These are phyloP conservation scores for Microdon myrmicae DNA, from an alignment of 2,888 invertebrate species.

Conservation along the genomic window DNA sequence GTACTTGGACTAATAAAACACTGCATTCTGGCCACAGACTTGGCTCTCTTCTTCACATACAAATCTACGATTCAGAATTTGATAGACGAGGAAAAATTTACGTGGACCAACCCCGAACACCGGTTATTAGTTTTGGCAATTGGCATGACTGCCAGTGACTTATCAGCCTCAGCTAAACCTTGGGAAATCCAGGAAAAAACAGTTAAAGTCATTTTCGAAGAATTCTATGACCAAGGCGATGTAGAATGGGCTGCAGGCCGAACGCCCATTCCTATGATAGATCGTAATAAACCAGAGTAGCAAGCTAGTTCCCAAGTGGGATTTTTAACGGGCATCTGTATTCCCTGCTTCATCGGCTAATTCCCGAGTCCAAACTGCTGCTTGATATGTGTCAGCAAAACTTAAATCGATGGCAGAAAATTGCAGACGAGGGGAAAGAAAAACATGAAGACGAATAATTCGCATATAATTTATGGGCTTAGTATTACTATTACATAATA, in stretches of 20 bases:
- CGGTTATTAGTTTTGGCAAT: constrained; percentile 78
- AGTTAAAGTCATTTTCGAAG: constrained; percentile 83
- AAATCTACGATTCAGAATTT: constrained; percentile 72
- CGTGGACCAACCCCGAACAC: constrained; percentile 75
- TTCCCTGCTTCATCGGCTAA: constrained; percentile 74
- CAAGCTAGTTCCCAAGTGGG: constrained; percentile 83
- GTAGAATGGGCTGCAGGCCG: constrained; percentile 76
- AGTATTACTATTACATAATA: too few relatives aligned
- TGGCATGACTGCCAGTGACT: constrained; percentile 85
- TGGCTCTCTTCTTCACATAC: constrained; percentile 84
- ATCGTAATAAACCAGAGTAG: constrained; percentile 77
- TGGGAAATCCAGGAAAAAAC: constrained; percentile 85
- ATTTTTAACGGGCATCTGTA: constrained; percentile 81
- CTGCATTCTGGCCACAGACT: constrained; percentile 86
- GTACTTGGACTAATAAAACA: constrained; percentile 80
- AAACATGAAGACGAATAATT: constrained; percentile 34
- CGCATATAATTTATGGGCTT: too few relatives aligned
- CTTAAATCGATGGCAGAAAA: constrained; percentile 72
- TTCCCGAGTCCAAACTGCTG: constrained; percentile 78
- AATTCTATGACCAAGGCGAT: constrained; percentile 84
- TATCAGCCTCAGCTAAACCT: constrained; percentile 86
- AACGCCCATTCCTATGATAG: constrained; percentile 84
- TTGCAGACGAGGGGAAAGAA: constrained; percentile 55
- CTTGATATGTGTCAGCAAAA: constrained; percentile 75
- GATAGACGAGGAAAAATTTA: constrained; percentile 70